Base-by-base conservation (phyloP, 2,888 invertebrate species). In the Acronicta aceris region DNA sequence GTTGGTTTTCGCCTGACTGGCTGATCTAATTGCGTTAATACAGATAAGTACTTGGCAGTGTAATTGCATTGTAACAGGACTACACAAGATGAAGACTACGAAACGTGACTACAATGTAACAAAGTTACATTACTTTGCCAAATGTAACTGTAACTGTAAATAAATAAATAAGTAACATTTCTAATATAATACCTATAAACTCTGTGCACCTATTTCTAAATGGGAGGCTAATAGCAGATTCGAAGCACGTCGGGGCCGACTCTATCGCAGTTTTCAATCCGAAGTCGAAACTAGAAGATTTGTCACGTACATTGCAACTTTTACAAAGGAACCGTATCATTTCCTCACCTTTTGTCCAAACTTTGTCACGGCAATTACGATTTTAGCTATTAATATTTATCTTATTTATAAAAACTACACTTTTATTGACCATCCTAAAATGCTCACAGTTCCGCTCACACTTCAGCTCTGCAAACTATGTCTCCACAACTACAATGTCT, bases 201-300 rank as follows among this genome's bases (percentile, higher is more conserved):
- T 81, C 81, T 83, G 82, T 82, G 83, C 83, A 89, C 84, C 88
- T 87, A 88, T 86, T 88, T 88, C 88, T 88, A 90, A 91, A 91
- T 88, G 86, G 87, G 83, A 81, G 83, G 74, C 84, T 87, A 84
- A 90, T 91, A 88, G 84, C 73, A 76, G 79, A 93, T 92, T 92
- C 94, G 74, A 76, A 65, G 85, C 94, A 93, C 94, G 93, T 92
- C 83, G 78, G 74, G 82, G 77, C 85, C 84, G 85, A 88, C 88
- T 93, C 93, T 93, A 93, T 93, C 91, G 91, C 89, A 93, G 93
- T 94, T 94, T 94, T 94, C 94, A 93, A 93, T 94, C 91, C 91
- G 80, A 89, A 90, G 86, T 90, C 87, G 88, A 89, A 92, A 90
- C 90, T 90, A 87, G 90, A 89, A 92, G 93, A 94, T 92, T 93